These are phyloP conservation scores for Sakesphorus luctuosus DNA, from an alignment of 2,113 vertebrate genomes.

Conservation along the genomic window DNA sequence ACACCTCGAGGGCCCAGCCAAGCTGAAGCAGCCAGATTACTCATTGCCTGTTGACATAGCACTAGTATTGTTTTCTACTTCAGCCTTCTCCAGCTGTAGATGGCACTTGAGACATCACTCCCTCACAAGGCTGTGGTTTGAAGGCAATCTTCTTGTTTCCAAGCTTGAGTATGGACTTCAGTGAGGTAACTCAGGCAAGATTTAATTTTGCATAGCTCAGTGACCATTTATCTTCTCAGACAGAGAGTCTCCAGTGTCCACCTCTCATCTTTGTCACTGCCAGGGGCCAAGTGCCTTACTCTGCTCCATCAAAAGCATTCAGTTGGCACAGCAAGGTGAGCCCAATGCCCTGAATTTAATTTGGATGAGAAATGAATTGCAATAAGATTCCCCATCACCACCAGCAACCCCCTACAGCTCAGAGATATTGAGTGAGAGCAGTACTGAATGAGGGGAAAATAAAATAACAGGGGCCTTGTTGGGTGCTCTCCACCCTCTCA, in stretches of 20 bases:
- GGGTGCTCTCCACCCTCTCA: neutral
- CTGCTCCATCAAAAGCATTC: constrained; percentile 22
- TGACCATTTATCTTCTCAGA: neutral
- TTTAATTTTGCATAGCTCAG: neutral
- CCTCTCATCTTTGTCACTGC: neutral
- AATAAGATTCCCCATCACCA: neutral
- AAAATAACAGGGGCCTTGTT: neutral
- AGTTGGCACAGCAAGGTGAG: constrained; percentile 51
- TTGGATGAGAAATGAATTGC: constrained; percentile 40
- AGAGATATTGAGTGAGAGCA: neutral
- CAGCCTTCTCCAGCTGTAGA: neutral
- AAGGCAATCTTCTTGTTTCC: neutral
- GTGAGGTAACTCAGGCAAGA: neutral
- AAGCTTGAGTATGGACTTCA: neutral
- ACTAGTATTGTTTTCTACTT: neutral
- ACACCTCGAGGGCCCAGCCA: neutral
- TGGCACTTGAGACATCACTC: neutral
- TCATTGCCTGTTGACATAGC: neutral
- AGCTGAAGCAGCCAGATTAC: neutral
- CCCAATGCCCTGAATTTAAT: constrained; percentile 43
- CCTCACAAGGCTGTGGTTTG: neutral
- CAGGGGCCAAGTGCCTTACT: neutral
- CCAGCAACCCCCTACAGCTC: neutral
- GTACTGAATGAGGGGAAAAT: neutral
- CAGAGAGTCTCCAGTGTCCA: neutral